These are phyloP conservation scores for Erynnis tages DNA, from an alignment of 2,888 invertebrate genomes.

Conservation along the genomic window DNA sequence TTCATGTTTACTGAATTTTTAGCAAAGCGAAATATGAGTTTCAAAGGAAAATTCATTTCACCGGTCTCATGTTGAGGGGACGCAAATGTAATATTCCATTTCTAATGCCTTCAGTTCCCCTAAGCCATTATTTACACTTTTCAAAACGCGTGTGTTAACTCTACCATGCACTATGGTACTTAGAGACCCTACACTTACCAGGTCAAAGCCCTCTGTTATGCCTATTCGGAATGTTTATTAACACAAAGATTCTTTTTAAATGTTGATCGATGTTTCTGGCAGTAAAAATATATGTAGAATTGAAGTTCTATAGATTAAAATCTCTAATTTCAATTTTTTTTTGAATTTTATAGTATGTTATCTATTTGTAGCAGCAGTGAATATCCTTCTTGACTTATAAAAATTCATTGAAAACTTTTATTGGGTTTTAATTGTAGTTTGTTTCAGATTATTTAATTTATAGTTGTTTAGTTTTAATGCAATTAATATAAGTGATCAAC, in stretches of 20 bases:
- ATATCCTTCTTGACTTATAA: too few species aligned
- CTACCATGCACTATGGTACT: constrained; percentile 8
- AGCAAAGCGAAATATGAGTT: constrained; percentile 3
- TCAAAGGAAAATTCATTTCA: constrained; percentile 5
- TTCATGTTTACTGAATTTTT: constrained; percentile 1
- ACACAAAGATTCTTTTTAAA: background rate
- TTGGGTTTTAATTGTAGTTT: too few species aligned
- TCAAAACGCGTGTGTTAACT: constrained; percentile 10
- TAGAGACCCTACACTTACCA: background rate
- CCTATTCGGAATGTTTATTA: background rate
- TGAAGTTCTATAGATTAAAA: too few species aligned
- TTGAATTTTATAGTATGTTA: too few species aligned
- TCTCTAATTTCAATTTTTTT: too few species aligned
- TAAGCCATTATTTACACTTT: constrained; percentile 23
- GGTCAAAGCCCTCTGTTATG: constrained; percentile 8
- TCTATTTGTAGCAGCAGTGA: too few species aligned
- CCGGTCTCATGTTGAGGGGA: background rate
- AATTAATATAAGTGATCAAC: too few species aligned
- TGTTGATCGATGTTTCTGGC: too few species aligned
- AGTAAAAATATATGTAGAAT: too few species aligned
- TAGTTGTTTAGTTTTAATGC: too few species aligned
- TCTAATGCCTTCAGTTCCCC: constrained; percentile 12
- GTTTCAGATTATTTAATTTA: too few species aligned
- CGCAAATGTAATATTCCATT: constrained; percentile 18
- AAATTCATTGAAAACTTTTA: too few species aligned